Evolutionary conservation across 2,797 vertebrate species (phyloP), one percentile per base, ranked within the genome.

Genomic region (Martes flavigula): DNA sequence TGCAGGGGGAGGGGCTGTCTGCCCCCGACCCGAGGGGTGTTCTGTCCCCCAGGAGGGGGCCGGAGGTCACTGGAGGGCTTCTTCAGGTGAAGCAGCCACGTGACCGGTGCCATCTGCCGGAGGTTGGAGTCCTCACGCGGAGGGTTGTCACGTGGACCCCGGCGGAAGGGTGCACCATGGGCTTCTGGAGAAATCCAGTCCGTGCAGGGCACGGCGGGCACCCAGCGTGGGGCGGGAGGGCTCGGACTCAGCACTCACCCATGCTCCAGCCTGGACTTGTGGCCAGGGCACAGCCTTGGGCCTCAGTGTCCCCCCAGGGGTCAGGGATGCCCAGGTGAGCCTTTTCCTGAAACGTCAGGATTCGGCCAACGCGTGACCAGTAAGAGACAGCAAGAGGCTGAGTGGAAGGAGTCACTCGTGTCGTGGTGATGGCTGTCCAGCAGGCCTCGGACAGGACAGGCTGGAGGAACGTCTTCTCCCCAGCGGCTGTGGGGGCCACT

Each of bases 1-100:
- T 12, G 21, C 2, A 2, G 13, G 12, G 21, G 35, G 5, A 11
- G 35, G 68, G 20, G 35, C 35, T 4, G 4, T 12, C 2, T 5
- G 68, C 35, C 68, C n/a, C 40, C 5, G 40, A 6, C 5, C 40
- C 5, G 40, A 40, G 40, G 68, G 11, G 4, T 5, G 18, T 38
- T 38, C 18, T 38, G 66, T 70, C 35, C 66, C 66, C 35, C 20
- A 12, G 35, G 35, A 38, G 35, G 68, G 30, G 35, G n/a, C 68
- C 5, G 2, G 35, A 38, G 68, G 35, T 23, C 68, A 70, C 68
- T 38, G 35, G 68, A 38, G 20, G 35, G 21, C n/a, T 68, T 21
- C 20, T 0, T 38, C 66, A 70, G 35, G 38, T 35, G 21, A 38
- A 70, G 35, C 68, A 23, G 35, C 68, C 35, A 10, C 3, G 20